A percentile compares a stretch with the other conserved stretches of the same genome.
phyloP scores from a whole-genome alignment of 2,888 invertebrate species.

The Cheilosia grossa region DNA sequence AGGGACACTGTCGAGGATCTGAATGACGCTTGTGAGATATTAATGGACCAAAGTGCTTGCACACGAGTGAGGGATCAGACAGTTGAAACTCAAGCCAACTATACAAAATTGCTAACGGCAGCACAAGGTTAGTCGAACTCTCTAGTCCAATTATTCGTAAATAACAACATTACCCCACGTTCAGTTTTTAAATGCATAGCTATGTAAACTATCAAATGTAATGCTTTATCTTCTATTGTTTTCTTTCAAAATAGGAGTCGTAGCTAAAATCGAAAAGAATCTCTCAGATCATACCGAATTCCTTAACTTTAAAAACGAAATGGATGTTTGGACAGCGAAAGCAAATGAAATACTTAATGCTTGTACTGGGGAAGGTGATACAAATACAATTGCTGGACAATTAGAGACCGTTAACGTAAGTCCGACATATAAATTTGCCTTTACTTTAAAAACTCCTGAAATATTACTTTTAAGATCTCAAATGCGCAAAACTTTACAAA shows the following conservation, averaged over 20 bases:
- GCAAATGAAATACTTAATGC: slow-evolving; percentile 92
- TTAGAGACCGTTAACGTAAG: slow-evolving; percentile 90
- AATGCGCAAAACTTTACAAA: too few species aligned
- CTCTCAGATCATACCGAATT: slow-evolving; percentile 96
- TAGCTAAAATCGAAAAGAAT: slow-evolving; percentile 94
- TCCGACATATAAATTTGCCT: slow-evolving; percentile 30
- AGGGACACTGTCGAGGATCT: slow-evolving; percentile 92
- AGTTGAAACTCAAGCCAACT: slow-evolving; percentile 91
- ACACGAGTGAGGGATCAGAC: slow-evolving; percentile 94
- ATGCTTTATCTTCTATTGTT: background rate
- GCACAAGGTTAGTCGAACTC: slow-evolving; percentile 86
- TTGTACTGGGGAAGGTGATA: slow-evolving; percentile 92
- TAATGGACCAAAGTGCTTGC: slow-evolving; percentile 94
- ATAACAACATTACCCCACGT: background rate
- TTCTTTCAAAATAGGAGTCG: slow-evolving; percentile 84
- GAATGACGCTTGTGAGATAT: slow-evolving; percentile 92
- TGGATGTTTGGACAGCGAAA: slow-evolving; percentile 92
- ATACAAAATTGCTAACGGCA: slow-evolving; percentile 90
- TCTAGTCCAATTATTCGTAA: background rate
- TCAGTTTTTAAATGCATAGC: background rate
- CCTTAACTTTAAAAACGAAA: slow-evolving; percentile 91
- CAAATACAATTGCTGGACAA: slow-evolving; percentile 90
- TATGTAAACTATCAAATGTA: background rate
- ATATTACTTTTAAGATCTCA: too few species aligned
- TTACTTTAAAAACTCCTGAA: too few species aligned